phyloP scores from a whole-genome alignment of 1,140 invertebrate genomes.

The Yoshiicerus persimilis region DNA sequence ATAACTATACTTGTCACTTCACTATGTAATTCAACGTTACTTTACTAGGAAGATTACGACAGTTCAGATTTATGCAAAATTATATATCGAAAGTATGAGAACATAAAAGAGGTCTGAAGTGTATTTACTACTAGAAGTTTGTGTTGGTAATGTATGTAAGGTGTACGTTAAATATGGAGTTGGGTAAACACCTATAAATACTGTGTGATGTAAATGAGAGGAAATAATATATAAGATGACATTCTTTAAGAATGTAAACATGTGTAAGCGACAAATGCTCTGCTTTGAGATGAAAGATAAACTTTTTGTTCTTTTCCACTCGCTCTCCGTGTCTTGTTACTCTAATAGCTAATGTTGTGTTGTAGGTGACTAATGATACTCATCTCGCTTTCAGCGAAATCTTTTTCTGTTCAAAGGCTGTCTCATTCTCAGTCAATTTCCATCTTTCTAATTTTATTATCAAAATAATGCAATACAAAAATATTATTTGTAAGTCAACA shows the following conservation, averaged over 20 bases:
- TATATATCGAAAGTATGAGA: no score
- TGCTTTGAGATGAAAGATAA: conserved; percentile 2
- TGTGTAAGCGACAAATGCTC: conserved; percentile 4
- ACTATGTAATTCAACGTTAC: no score
- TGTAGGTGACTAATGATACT: not conserved
- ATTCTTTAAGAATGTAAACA: conserved; percentile 13
- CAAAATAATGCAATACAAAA: no score
- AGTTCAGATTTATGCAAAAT: no score
- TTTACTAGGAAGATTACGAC: no score
- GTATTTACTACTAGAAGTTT: no score
- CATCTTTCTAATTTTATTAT: not conserved
- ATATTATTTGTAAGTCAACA: no score
- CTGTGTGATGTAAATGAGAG: not conserved
- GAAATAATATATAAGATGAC: not conserved
- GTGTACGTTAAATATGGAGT: no score
- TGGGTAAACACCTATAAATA: no score
- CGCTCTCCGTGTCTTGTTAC: not conserved
- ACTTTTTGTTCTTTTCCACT: not conserved
- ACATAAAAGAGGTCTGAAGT: no score
- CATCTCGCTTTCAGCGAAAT: not conserved
- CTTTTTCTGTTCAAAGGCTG: not conserved
- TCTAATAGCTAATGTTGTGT: not conserved
- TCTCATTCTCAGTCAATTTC: not conserved
- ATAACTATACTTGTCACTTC: no score
- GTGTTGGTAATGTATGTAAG: no score